Conservation (phyloP, 2,888 invertebrate species). For the Meliscaeva auricollis region DNA sequence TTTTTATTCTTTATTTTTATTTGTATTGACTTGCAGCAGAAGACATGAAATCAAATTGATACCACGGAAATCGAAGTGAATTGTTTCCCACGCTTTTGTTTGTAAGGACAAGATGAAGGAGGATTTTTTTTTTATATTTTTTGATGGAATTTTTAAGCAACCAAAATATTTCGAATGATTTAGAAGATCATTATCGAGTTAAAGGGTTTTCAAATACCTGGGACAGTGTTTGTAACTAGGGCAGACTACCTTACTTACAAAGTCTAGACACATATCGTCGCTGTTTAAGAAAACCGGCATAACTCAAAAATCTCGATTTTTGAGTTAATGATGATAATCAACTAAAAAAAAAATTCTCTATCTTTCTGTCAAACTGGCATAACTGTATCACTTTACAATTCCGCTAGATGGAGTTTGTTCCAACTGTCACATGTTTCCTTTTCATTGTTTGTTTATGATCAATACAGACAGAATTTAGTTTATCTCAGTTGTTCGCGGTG, state of each 20-base stretch:
- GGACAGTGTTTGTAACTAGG: neutral
- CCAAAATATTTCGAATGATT: conserved; percentile 46
- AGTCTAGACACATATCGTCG: no score
- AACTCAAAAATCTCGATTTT: no score
- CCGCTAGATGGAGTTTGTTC: no score
- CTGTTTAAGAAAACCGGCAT: no score
- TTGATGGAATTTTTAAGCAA: conserved; percentile 13
- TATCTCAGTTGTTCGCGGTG: conserved; percentile 20
- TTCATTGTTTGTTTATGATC: conserved; percentile 20
- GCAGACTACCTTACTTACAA: no score
- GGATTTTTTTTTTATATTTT: conserved; percentile 14
- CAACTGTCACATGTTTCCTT: no score
- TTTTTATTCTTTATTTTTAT: neutral
- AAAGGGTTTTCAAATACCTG: conserved; percentile 23
- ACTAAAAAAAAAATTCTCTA: no score
- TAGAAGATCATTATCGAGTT: conserved; percentile 51
- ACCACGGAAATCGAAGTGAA: conserved; percentile 57
- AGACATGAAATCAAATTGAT: conserved; percentile 45
- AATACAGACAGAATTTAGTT: conserved; percentile 10
- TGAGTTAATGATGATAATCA: no score
- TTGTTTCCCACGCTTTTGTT: conserved; percentile 69
- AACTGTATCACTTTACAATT: no score
- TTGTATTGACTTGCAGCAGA: conserved; percentile 7
- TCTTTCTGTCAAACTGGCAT: no score
- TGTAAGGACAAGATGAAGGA: conserved; percentile 36